phyloP scores from a whole-genome alignment of 2,113 vertebrate genomes.

The Grammomys surdaster region DNA sequence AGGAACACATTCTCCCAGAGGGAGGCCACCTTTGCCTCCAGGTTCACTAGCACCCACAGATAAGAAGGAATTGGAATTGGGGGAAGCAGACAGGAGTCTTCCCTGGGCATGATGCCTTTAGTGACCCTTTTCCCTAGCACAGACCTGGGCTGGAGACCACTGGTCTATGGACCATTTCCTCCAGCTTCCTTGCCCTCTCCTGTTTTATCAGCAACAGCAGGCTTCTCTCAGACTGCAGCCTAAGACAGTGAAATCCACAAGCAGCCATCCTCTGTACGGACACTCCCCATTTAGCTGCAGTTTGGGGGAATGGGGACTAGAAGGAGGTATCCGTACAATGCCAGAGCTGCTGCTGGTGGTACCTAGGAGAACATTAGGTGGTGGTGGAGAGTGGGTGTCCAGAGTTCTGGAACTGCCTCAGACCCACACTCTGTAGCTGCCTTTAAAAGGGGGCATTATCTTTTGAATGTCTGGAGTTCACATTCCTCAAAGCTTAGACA shows the following conservation, averaged over 20 bases:
- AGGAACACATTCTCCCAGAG: too few species aligned
- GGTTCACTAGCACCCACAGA: neutral
- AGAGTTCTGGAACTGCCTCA: neutral
- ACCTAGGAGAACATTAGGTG: neutral
- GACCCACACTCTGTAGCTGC: neutral
- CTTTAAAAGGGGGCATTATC: neutral
- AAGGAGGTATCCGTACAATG: neutral
- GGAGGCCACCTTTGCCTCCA: neutral
- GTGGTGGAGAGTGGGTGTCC: neutral
- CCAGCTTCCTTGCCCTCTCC: neutral
- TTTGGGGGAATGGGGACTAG: neutral
- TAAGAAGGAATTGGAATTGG: neutral
- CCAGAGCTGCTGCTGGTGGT: neutral
- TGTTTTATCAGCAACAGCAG: neutral
- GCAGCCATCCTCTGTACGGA: neutral
- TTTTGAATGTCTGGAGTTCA: neutral
- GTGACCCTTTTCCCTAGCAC: neutral
- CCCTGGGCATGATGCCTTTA: neutral
- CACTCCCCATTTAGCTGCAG: neutral
- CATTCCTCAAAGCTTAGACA: neutral
- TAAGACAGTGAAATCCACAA: neutral
- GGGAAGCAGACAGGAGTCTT: neutral
- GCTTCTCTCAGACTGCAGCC: neutral
- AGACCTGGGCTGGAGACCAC: neutral
- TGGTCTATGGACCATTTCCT: neutral